phyloP scores from a whole-genome alignment of 1,140 invertebrate species.

The Pollicipes pollicipes region DNA sequence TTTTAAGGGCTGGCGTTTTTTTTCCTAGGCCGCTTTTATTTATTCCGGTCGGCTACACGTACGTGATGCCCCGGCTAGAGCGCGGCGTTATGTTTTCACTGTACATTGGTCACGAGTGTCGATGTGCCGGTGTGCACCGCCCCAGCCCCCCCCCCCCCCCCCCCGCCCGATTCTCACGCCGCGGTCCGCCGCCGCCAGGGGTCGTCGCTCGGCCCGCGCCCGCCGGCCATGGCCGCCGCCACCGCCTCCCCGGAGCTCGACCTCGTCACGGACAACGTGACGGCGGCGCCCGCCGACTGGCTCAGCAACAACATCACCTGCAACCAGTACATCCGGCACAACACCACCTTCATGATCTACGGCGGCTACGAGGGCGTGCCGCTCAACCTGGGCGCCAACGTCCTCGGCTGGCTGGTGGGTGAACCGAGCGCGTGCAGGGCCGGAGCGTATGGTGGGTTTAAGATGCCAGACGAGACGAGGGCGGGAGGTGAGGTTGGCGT shows the following conservation, averaged over 20 bases:
- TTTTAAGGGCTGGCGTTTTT: no score
- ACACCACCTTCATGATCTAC: conserved; percentile 19
- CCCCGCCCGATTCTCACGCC: no score
- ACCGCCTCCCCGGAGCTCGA: not conserved
- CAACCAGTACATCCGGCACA: conserved; percentile 19
- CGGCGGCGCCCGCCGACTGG: not conserved
- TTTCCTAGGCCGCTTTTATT: no score
- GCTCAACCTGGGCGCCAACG: conserved; percentile 66
- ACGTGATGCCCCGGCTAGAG: no score
- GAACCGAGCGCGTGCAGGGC: not conserved
- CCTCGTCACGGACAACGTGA: not conserved
- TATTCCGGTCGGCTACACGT: no score
- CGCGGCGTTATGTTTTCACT: no score
- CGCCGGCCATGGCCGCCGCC: not conserved
- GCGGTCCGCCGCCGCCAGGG: no score
- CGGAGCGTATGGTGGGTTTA: not conserved
- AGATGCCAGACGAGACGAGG: conserved; percentile 7
- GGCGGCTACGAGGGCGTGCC: conserved; percentile 65
- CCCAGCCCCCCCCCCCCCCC: no score
- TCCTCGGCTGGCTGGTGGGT: conserved; percentile 53
- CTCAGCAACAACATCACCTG: conserved; percentile 13
- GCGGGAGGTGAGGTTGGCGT: conserved; percentile 7
- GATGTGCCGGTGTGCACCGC: no score
- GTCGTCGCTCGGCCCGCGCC: no score
- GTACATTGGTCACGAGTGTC: no score